Base-by-base conservation (phyloP, 2,113 vertebrate genomes). In the Myodes glareolus region DNA sequence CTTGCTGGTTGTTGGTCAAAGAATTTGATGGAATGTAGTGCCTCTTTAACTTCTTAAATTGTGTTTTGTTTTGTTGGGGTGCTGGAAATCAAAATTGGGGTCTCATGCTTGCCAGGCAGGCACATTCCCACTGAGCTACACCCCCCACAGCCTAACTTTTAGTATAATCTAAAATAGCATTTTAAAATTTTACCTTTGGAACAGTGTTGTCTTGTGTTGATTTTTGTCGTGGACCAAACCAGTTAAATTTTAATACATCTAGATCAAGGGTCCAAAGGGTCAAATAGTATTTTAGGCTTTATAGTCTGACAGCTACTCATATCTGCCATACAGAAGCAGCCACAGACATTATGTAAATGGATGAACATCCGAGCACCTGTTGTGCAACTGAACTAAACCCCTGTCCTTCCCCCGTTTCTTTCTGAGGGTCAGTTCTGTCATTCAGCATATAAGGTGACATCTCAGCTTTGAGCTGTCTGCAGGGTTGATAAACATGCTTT, bases 361-460 rank as follows among this genome's bases (percentile, higher is more conserved):
- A 75, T 94, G 33, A 85, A 4, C 14, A n/a, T 93, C 52, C 39
- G 2, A 39, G n/a, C n/a, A 42, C 55, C 16, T 16, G n/a, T 25
- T 84, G 3, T 76, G 63, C 52, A 63, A 47, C 88, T 36, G 29
- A 63, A 31, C 29, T 76, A 25, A 3, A 33, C 55, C 88, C 17
- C 52, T 27, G 2, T 7, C 6, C 52, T 12, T 84, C n/a, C 12
- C 39, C 16, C n/a, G 63, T 50, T 52, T 96, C 27, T 85, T 91
- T 89, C 75, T 91, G 82, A 91, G 36, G 45, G 92, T 67, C 93
- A 82, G 65, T 96, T 94, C 61, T 94, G 27, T 88, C 70, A 67
- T 82, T 39, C 76, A 63, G 31, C 17, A 3, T 90, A 31, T 70
- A 81, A 90, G 67, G 72, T 86, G 39, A 94, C 17, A 63, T 75